Conservation (phyloP, 2,888 invertebrate species). For the Cybosia mesomella region DNA sequence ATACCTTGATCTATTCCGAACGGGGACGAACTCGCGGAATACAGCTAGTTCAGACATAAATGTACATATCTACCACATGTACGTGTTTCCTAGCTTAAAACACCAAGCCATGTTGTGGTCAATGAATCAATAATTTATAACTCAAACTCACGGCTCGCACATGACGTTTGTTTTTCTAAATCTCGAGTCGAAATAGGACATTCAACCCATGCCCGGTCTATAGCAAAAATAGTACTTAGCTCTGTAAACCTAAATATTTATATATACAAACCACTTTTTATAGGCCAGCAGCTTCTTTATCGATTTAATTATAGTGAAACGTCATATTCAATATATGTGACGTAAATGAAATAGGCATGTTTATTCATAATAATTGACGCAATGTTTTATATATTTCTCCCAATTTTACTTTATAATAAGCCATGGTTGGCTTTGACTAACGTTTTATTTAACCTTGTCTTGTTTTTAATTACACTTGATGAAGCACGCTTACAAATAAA, state of each 20-base stretch:
- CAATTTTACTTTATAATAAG: neutral
- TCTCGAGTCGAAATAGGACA: neutral
- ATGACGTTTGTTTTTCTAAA: conserved; percentile 1
- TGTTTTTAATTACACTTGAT: neutral
- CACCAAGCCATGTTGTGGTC: neutral
- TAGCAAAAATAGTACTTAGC: neutral
- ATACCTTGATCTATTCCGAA: too few species aligned
- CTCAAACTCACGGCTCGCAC: neutral
- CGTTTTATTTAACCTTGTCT: neutral
- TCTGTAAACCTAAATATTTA: neutral
- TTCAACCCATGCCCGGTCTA: neutral
- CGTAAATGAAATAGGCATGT: too few species aligned
- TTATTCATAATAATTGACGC: neutral
- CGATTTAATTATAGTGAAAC: neutral
- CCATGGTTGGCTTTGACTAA: neutral
- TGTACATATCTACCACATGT: neutral
- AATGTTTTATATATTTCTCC: neutral
- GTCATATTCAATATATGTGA: neutral
- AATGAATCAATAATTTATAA: conserved; percentile 1
- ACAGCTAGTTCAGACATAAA: too few species aligned
- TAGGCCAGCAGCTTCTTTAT: neutral
- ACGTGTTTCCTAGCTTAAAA: neutral
- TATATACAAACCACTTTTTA: neutral
- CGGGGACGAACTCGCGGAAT: too few species aligned
- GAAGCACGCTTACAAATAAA: neutral